phyloP scores from a whole-genome alignment of 2,113 vertebrate genomes.

The Solea solea region DNA sequence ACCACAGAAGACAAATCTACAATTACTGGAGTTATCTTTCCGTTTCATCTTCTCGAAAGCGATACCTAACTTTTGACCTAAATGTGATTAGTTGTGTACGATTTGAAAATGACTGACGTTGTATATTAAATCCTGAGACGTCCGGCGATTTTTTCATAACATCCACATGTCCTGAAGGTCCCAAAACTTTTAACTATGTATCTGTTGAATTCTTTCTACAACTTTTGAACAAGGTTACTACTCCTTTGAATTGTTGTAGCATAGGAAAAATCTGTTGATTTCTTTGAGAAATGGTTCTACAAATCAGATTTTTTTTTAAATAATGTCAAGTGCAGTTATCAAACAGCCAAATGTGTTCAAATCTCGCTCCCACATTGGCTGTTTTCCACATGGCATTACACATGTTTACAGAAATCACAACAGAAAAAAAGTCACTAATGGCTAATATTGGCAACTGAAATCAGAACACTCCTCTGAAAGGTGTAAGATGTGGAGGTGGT shows the following conservation, averaged over 20 bases:
- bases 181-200: too few relatives aligned
- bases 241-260: background rate
- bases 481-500: slow-evolving; percentile 7
- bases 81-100: background rate
- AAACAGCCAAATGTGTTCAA: background rate
- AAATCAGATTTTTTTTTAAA: background rate
- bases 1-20: background rate
- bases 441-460: slow-evolving; percentile 24
- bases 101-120: background rate
- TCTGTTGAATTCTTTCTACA: background rate
- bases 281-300: background rate
- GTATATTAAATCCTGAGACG: background rate
- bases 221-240: background rate
- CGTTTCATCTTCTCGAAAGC: slow-evolving; percentile 8
- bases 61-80: background rate
- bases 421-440: slow-evolving; percentile 12
- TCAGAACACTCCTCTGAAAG: background rate
- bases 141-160: too few relatives aligned
- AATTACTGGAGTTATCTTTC: background rate
- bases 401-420: background rate
- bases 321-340: background rate
- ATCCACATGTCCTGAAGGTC: too few relatives aligned
- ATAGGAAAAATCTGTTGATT: background rate
- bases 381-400: background rate
- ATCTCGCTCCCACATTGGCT: background rate